Evolutionary conservation across 2,888 invertebrate species (phyloP).

Genomic region (Gryllus longicercus): DNA sequence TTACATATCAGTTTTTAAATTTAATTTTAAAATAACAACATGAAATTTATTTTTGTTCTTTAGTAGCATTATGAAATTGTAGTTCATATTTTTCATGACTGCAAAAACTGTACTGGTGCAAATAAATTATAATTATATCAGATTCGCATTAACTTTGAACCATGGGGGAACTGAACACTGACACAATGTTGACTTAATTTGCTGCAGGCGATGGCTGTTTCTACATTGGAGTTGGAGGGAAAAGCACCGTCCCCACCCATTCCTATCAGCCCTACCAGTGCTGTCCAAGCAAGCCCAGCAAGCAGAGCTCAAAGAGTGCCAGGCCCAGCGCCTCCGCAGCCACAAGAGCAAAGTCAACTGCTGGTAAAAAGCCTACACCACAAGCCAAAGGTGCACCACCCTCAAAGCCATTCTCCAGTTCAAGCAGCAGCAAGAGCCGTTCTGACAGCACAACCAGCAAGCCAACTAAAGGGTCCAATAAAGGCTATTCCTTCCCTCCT

Average conservation of each 20-base stretch:
- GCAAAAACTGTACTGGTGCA: neutral
- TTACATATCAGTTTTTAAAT: neutral
- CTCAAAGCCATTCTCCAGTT: neutral
- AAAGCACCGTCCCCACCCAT: constrained; percentile 69
- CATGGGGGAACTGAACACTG: constrained; percentile 46
- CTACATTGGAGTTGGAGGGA: constrained; percentile 92
- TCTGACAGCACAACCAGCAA: constrained; percentile 24
- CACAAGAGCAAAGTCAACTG: constrained; percentile 29
- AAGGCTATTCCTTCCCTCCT: constrained; percentile 35
- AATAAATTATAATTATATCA: constrained; percentile 21
- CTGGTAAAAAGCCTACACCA: constrained; percentile 41
- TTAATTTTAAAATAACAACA: constrained; percentile 1
- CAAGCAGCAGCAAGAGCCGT: constrained; percentile 25
- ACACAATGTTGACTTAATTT: constrained; percentile 76
- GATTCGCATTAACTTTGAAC: constrained; percentile 18
- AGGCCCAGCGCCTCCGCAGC: constrained; percentile 55
- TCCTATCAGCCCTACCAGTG: constrained; percentile 87
- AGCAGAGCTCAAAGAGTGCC: constrained; percentile 74
- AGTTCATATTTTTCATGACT: constrained; percentile 22
- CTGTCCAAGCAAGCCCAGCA: constrained; percentile 77
- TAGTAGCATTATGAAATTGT: constrained; percentile 19
- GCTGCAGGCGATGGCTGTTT: constrained; percentile 94
- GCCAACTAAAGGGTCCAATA: constrained; percentile 34
- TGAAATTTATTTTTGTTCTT: constrained; percentile 10
- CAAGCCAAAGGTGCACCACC: constrained; percentile 21